phyloP scores from a whole-genome alignment of 2,888 invertebrate genomes.

The Eilema griseolum region DNA sequence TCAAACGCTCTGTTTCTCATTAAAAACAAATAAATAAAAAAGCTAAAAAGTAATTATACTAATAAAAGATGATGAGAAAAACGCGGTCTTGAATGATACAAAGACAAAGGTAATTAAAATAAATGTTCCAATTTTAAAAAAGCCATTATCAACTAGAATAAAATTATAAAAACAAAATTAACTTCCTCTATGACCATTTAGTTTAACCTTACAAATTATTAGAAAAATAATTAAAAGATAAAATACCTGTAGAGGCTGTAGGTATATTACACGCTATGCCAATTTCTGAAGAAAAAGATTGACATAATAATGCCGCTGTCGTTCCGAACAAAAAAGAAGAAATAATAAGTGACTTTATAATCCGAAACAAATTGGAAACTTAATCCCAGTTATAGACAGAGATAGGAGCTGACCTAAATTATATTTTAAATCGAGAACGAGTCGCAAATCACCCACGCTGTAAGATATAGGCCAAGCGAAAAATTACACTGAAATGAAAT shows the following conservation, averaged over 20 bases:
- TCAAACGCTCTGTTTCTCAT: neutral
- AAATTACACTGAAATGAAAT: constrained; percentile 78
- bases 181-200: neutral
- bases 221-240: neutral
- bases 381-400: constrained; percentile 44
- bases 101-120: neutral
- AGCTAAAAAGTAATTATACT: neutral
- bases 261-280: neutral
- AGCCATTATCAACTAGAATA: neutral
- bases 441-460: constrained; percentile 61
- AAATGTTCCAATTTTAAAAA: neutral
- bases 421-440: constrained; percentile 54
- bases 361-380: constrained; percentile 53
- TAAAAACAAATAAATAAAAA: neutral
- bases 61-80: neutral
- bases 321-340: constrained; percentile 34
- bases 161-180: neutral
- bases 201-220: neutral
- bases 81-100: neutral
- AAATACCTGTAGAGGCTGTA: neutral
- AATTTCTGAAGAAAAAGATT: constrained; percentile 20
- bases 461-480: constrained; percentile 62
- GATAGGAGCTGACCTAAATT: constrained; percentile 47
- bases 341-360: constrained; percentile 51
- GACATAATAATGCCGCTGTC: constrained; percentile 28